Conservation (phyloP, 2,113 vertebrate genomes). For the Pelusios castaneus region DNA sequence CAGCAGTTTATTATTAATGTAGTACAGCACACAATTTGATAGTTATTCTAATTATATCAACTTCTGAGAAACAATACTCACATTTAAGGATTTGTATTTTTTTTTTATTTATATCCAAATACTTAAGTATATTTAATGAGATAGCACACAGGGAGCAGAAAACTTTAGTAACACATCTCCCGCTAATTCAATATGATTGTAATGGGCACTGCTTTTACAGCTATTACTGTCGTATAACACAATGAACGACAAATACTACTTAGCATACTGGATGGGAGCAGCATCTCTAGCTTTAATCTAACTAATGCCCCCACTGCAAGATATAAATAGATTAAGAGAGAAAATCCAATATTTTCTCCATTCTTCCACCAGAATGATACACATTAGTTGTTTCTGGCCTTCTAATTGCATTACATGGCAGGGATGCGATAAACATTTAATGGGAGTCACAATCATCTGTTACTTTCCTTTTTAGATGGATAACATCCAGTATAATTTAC, state of each 20-base stretch:
- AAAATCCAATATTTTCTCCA: slow-evolving; percentile 85
- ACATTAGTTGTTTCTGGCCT: slow-evolving; percentile 79
- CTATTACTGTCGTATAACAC: slow-evolving; percentile 60
- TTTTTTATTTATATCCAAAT: slow-evolving; percentile 30
- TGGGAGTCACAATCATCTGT: slow-evolving; percentile 79
- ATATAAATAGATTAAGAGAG: slow-evolving; percentile 84
- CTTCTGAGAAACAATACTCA: not conserved
- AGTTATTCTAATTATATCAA: not conserved
- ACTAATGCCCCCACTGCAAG: slow-evolving; percentile 82
- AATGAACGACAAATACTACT: slow-evolving; percentile 74
- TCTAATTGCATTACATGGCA: slow-evolving; percentile 85
- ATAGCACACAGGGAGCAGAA: slow-evolving; percentile 12
- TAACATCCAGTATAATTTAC: slow-evolving; percentile 73
- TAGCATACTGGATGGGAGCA: slow-evolving; percentile 72
- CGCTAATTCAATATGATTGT: slow-evolving; percentile 45
- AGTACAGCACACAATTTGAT: not conserved
- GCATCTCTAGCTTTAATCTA: slow-evolving; percentile 77
- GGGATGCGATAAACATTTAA: slow-evolving; percentile 82
- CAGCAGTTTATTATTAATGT: not conserved
- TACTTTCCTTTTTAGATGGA: slow-evolving; percentile 78
- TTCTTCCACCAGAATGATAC: slow-evolving; percentile 78
- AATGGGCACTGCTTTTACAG: not conserved
- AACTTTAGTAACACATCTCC: slow-evolving; percentile 41
- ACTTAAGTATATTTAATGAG: not conserved
- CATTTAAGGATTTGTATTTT: not conserved